Evolutionary conservation across 2,888 invertebrate species (phyloP), one percentile per base, ranked within the genome.

Genomic region (Lysandra coridon): DNA sequence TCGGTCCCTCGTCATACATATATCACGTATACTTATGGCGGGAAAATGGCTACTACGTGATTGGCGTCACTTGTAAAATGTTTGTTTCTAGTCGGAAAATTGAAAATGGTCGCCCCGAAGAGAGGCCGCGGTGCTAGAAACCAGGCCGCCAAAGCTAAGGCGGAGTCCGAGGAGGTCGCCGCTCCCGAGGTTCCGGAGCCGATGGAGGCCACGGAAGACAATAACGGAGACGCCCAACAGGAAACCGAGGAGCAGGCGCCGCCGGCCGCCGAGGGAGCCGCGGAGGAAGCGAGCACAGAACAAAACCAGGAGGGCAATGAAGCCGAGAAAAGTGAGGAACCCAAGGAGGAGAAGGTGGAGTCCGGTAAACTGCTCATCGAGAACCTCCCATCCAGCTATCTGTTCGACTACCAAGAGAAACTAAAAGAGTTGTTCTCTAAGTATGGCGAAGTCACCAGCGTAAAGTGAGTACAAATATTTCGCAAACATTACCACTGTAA

Each of bases 391-490:
- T 88, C 92, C 57, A 92, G 89, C 87, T 94, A 88, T 86, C 90
- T 94, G 83, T 94, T 94, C 83, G 92, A 93, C 85, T 94, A 94
- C 84, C 94, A 94, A 87, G 94, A 94, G 80, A 94, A 94, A 86
- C 92, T 94, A 80, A 94, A 93, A 85, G 94, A 94, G 86, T 83
- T 93, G 82, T 94, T 94, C 89, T 92, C 93, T 73, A 93, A 94
- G 84, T 87, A 94, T 80, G 94, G 94, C 83, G 94, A 94, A 88
- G 87, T 94, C 82, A 83, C 84, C 84, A 85, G 85, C 57, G 90
- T 94, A 83, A 94, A 93, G 94, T 94, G 82, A 94, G 94, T 90
- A 84, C 77, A 49, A 75, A 17, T 33, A 10, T 14, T 69, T 37
- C 1, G 7, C 17, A 14, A n/a, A 74, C 40, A 44, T 23, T 37